Base-by-base conservation (phyloP, 2,113 vertebrate species). In the Sakesphorus luctuosus region DNA sequence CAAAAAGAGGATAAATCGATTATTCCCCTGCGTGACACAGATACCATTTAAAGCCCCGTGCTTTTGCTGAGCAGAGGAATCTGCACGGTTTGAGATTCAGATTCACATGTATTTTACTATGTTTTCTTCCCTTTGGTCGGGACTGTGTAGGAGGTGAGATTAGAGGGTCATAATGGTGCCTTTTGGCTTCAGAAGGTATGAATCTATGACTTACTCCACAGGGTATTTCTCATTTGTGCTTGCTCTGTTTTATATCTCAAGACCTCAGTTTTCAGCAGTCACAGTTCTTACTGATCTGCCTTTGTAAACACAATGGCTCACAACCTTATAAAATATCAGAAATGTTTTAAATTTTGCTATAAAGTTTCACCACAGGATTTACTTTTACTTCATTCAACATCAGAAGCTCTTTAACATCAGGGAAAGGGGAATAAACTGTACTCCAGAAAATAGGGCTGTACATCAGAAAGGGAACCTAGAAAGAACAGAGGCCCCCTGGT, bases 401-500 rank as follows among this genome's bases (percentile, higher is more conserved):
- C 84, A 94, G 83, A 84, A 89, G 87, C 66, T 93, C 65, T 79
- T 94, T 84, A 82, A 89, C 56, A 76, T 87, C 83, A 82, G 83
- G 86, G 69, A 91, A 94, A 67, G 33, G 38, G 68, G 58, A 83
- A 92, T 93, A 93, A 92, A 95, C 87, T 50, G 85, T 74, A 59
- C 77, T 93, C 72, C 44, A 90, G 69, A 89, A 96, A 96, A 94
- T 76, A 68, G 46, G 75, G 81, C 76, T 69, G 66, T 93, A 91
- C 89, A 92, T 97, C 86, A 95, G 87, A 95, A 97, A 92, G 71
- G 55, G 72, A 83, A 90, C 80, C 58, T 67, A 69, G 74, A 76
- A 92, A 93, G 94, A 96, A 95, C 68, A 93, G 71, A 86, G 75
- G 61, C 61, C 58, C 62, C 92, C 83, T 66, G 77, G 47, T 72